These are phyloP conservation scores for Himalopsyche kuldschensis DNA, from an alignment of 2,888 invertebrate species.

Conservation along the genomic window DNA sequence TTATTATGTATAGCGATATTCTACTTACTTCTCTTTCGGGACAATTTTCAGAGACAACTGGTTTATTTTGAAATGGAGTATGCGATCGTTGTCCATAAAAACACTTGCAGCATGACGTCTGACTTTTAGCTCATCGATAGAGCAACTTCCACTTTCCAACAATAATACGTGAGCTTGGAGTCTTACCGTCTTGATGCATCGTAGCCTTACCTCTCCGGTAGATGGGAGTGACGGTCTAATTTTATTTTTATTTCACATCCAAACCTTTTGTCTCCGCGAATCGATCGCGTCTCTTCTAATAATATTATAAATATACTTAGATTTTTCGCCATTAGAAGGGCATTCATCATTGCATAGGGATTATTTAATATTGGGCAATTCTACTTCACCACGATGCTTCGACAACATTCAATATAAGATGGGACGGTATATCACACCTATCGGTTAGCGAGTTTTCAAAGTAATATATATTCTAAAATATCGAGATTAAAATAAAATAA, in stretches of 20 bases:
- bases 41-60: neutral
- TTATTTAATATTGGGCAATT: conserved; percentile 3
- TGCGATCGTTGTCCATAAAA: neutral
- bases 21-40: neutral
- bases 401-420: neutral
- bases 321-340: neutral
- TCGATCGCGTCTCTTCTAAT: neutral
- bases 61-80: neutral
- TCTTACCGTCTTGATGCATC: neutral
- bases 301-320: neutral
- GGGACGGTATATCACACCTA: neutral
- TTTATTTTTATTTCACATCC: neutral
- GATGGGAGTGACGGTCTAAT: neutral
- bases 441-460: conserved; percentile 2
- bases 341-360: neutral
- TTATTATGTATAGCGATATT: conserved; percentile 32
- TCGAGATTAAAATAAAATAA: conserved; percentile 31
- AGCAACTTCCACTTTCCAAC: conserved; percentile 40
- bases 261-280: neutral
- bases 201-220: neutral
- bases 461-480: conserved; percentile 40
- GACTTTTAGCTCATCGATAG: conserved; percentile 22
- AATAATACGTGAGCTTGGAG: conserved; percentile 4
- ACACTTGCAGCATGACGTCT: conserved; percentile 14
- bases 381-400: conserved; percentile 8